phyloP scores from a whole-genome alignment of 2,113 vertebrate species.

The Glaucidium brasilianum region DNA sequence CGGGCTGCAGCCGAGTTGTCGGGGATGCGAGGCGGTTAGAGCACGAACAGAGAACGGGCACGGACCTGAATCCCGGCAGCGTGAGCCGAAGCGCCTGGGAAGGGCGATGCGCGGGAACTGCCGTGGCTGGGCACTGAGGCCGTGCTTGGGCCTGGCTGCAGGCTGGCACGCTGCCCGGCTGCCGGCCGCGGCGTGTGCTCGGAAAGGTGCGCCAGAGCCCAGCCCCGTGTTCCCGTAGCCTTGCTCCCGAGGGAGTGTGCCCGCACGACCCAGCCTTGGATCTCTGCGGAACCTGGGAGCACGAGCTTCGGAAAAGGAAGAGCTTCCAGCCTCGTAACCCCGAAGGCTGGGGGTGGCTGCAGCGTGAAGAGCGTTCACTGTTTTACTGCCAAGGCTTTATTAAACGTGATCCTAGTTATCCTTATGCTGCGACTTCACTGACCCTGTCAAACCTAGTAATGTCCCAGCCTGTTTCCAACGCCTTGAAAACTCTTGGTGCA shows the following conservation, averaged over 20 bases:
- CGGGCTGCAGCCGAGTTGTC: rapidly evolving
- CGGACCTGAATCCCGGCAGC: background rate
- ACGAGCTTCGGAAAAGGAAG: rapidly evolving
- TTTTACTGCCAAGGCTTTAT: background rate
- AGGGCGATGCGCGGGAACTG: rapidly evolving
- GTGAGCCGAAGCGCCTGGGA: rapidly evolving
- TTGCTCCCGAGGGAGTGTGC: rapidly evolving
- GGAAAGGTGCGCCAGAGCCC: rapidly evolving
- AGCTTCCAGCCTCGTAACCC: background rate
- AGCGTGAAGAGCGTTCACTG: too few relatives aligned
- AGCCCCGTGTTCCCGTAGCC: rapidly evolving
- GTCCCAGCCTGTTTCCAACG: background rate
- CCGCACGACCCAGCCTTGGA: rapidly evolving
- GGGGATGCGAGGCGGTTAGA: rapidly evolving
- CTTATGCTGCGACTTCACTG: background rate
- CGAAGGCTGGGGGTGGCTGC: background rate
- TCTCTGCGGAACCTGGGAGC: too few relatives aligned
- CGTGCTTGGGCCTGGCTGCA: background rate
- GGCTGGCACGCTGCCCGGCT: rapidly evolving
- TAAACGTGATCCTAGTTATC: background rate
- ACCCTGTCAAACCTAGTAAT: background rate
- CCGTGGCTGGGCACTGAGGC: rapidly evolving
- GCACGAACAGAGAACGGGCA: rapidly evolving
- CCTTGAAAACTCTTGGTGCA: background rate
- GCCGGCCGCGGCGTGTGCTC: too few relatives aligned